These are phyloP conservation scores for Intellagama lesueurii DNA, from an alignment of 2,797 vertebrate genomes.

Conservation along the genomic window DNA sequence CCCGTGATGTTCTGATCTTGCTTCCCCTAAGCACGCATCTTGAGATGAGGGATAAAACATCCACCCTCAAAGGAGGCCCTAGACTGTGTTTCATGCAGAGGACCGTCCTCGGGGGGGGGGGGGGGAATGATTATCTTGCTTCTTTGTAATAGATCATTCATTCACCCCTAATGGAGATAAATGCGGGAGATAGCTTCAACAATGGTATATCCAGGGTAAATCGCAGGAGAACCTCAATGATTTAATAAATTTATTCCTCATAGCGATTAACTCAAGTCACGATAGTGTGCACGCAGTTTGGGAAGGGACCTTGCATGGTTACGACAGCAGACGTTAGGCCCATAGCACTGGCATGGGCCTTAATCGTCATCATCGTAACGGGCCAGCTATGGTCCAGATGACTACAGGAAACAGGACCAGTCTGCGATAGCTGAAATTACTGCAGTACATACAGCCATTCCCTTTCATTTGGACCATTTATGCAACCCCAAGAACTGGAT, in stretches of 20 bases:
- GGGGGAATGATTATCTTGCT: too few relatives aligned
- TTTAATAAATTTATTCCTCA: neutral
- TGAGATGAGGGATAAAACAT: neutral
- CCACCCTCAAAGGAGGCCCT: neutral
- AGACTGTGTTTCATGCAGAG: neutral
- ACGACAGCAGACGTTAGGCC: neutral
- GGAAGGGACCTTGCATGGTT: neutral
- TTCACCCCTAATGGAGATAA: neutral
- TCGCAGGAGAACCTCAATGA: neutral
- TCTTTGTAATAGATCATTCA: neutral
- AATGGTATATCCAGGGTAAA: neutral
- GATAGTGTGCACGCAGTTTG: neutral
- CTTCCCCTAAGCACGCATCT: neutral
- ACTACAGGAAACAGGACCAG: neutral
- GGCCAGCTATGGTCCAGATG: neutral
- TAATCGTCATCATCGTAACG: neutral
- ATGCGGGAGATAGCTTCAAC: neutral
- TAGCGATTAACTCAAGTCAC: neutral
- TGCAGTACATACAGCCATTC: neutral
- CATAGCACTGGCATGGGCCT: neutral
- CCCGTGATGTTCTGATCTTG: neutral
- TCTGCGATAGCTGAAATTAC: neutral
- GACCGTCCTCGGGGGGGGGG: neutral
- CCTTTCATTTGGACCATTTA: neutral
- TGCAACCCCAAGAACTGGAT: neutral